phyloP scores from a whole-genome alignment of 2,113 vertebrate genomes.

The Hepsetus odoe region DNA sequence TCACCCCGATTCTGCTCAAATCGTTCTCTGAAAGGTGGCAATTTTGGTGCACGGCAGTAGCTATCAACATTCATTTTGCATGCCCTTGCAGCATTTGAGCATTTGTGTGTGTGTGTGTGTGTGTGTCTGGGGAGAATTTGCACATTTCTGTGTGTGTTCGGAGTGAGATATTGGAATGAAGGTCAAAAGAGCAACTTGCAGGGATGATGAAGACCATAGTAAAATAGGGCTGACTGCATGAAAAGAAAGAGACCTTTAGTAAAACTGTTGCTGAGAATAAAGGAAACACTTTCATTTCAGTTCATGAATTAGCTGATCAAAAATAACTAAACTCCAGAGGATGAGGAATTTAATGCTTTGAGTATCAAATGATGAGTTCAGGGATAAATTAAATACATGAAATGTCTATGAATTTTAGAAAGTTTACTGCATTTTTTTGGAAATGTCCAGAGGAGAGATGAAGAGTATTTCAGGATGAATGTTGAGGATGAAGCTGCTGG shows the following conservation, averaged over 20 bases:
- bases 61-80: not conserved
- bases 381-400: too few species aligned
- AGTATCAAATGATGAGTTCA: too few species aligned
- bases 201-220: not conserved
- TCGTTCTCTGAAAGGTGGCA: not conserved
- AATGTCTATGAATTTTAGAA: too few species aligned
- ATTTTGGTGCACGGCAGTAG: not conserved
- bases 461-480: too few species aligned
- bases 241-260: not conserved
- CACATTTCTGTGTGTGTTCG: not conserved
- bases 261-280: too few species aligned
- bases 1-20: conserved; percentile 16
- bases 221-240: not conserved
- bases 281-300: too few species aligned
- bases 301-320: too few species aligned
- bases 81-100: not conserved
- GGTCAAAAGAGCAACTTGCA: conserved; percentile 3
- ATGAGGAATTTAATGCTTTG: too few species aligned
- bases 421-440: too few species aligned
- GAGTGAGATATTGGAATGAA: not conserved
- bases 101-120: not conserved
- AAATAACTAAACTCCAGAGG: too few species aligned
- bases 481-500: too few species aligned
- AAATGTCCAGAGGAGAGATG: too few species aligned
- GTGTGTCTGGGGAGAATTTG: not conserved